These are phyloP conservation scores for Catharus ustulatus DNA, from an alignment of 2,797 vertebrate species.

Conservation along the genomic window DNA sequence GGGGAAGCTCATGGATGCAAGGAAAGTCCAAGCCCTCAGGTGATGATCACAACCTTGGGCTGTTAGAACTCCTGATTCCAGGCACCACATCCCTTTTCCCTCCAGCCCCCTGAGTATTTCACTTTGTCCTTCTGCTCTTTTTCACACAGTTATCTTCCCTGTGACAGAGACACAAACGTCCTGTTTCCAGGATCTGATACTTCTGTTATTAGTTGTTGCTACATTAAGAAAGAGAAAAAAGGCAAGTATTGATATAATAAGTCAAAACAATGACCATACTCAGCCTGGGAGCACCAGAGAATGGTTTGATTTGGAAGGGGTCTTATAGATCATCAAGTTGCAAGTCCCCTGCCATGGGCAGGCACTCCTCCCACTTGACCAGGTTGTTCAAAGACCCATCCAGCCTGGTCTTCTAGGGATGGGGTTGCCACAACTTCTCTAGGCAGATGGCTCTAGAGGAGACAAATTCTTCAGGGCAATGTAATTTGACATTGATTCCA, in stretches of 20 bases:
- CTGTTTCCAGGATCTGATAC: not conserved
- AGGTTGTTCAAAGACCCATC: not conserved
- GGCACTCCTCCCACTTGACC: not conserved
- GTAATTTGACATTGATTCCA: not conserved
- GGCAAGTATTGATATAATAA: not conserved
- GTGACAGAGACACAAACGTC: not conserved
- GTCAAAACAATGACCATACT: not conserved
- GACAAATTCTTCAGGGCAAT: not conserved
- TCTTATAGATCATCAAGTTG: not conserved
- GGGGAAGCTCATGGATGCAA: not conserved
- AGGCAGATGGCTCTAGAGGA: not conserved
- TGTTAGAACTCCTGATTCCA: rapidly evolving
- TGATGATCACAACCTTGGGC: not conserved
- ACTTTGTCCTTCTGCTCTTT: not conserved
- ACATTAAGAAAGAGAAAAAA: not conserved
- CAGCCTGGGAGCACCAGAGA: not conserved
- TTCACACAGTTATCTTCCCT: not conserved
- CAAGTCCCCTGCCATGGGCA: not conserved
- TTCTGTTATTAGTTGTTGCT: not conserved
- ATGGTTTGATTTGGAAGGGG: not conserved
- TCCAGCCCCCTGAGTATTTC: not conserved
- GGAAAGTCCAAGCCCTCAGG: not conserved
- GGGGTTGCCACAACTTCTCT: not conserved
- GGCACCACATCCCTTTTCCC: not conserved
- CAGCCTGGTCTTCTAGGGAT: not conserved